Base-by-base conservation (phyloP, 2,888 invertebrate species). In the Synergus laeviventris region DNA sequence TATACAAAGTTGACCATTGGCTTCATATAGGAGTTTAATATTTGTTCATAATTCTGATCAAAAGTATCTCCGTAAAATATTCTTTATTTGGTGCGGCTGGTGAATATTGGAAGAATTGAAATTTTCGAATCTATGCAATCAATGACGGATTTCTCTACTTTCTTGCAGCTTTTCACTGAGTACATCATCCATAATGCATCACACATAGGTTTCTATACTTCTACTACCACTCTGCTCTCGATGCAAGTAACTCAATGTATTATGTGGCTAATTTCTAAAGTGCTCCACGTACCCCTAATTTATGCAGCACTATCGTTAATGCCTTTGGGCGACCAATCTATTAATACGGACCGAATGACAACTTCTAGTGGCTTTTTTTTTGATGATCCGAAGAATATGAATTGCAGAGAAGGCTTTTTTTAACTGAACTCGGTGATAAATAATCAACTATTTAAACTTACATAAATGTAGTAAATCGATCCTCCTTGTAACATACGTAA, bases 211-310 rank as follows among this genome's bases (percentile, higher is more conserved):
- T n/a, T n/a, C n/a, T n/a, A 49, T 49, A 49, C 49, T n/a, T 49
- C 49, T 1, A 49, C 8, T 8, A 9, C 49, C n/a, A 49, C 49
- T 80, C 81, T 76, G 79, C 78, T 79, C 76, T 77, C 77, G 78
- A 73, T 82, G 82, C 82, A 79, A 83, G 83, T 85, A 86, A 84
- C 83, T 84, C 84, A 84, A 86, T 83, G 84, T 85, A 86, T 88
- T 87, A 87, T 85, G 84, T 83, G 85, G 85, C 85, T 88, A 87
- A 88, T 87, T 89, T 86, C 85, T 85, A 88, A 85, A 88, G 88
- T 87, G 86, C 85, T 86, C 81, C 76, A 77, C 75, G 66, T 78
- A 78, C 59, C 82, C 79, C 81, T 84, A 85, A 86, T 86, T 87
- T 81, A 83, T 86, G 84, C 85, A 81, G 77, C 79, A 81, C 83